phyloP scores from a whole-genome alignment of 30 jellyfish, hydroid and myxozoan species.

The Catostylus mosaicus region DNA sequence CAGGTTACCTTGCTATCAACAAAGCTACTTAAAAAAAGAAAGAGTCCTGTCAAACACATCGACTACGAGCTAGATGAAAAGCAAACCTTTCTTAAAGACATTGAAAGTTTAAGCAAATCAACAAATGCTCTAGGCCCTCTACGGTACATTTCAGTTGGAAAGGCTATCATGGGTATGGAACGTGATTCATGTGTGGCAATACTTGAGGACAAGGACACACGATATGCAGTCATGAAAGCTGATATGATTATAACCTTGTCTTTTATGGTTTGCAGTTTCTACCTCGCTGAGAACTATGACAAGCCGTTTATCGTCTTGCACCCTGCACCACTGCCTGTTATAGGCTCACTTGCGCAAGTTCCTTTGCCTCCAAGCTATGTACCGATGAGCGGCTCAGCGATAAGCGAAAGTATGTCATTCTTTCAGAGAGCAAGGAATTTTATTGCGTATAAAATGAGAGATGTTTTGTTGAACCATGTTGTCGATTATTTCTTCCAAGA shows the following conservation, averaged over 20 bases:
- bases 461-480: background rate
- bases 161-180: background rate
- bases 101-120: background rate
- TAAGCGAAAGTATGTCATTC: slow-evolving; percentile 33
- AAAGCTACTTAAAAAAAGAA: slow-evolving; percentile 35
- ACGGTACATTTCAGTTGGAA: background rate
- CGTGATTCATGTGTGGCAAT: slow-evolving; percentile 1
- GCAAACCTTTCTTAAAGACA: too few relatives aligned
- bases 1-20: too few relatives aligned
- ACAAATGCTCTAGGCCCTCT: background rate
- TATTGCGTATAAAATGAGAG: background rate
- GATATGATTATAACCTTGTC: slow-evolving; percentile 27
- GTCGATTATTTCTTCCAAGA: background rate
- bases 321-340: slow-evolving; percentile 9
- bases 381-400: slow-evolving; percentile 1
- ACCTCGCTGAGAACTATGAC: slow-evolving; percentile 13
- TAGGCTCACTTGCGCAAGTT: slow-evolving; percentile 19
- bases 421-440: slow-evolving; percentile 18
- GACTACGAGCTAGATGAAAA: background rate
- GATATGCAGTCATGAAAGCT: slow-evolving; percentile 11
- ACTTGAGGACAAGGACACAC: background rate
- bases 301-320: slow-evolving; percentile 19
- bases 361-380: slow-evolving; percentile 62
- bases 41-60: slow-evolving; percentile 19
- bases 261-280: background rate